Evolutionary conservation across 2,113 vertebrate genomes (phyloP).

Genomic region (Lontra canadensis): DNA sequence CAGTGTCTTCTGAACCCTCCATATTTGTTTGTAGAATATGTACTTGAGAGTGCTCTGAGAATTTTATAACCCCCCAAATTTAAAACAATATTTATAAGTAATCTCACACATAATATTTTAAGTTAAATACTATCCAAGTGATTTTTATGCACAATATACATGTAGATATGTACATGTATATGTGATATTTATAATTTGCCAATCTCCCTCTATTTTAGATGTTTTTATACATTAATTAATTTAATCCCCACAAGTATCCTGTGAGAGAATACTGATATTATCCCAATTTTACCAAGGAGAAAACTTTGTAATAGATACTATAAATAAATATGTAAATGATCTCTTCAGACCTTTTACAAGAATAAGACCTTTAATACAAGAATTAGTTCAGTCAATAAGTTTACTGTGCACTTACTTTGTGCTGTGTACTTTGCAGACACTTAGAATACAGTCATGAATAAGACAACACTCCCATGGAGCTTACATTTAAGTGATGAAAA

Average conservation of each 20-base stretch:
- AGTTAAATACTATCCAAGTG: neutral
- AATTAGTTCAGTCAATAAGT: neutral
- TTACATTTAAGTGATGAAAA: neutral
- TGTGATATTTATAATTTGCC: neutral
- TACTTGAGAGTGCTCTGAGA: neutral
- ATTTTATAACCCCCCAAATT: neutral
- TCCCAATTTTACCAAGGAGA: neutral
- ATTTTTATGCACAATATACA: neutral
- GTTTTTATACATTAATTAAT: neutral
- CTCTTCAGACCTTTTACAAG: neutral
- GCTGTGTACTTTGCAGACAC: neutral
- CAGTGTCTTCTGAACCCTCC: neutral
- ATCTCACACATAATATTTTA: neutral
- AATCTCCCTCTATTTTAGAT: neutral
- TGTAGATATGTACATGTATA: neutral
- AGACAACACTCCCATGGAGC: neutral
- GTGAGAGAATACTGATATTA: neutral
- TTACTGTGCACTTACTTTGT: neutral
- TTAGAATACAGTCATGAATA: neutral
- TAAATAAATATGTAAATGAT: neutral
- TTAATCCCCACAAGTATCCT: neutral
- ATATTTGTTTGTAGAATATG: neutral
- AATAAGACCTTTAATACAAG: neutral
- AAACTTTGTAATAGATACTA: neutral
- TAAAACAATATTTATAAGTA: neutral